These are phyloP conservation scores for Phymorhynchus buccinoides DNA, from an alignment of 1,140 invertebrate genomes.

Conservation along the genomic window DNA sequence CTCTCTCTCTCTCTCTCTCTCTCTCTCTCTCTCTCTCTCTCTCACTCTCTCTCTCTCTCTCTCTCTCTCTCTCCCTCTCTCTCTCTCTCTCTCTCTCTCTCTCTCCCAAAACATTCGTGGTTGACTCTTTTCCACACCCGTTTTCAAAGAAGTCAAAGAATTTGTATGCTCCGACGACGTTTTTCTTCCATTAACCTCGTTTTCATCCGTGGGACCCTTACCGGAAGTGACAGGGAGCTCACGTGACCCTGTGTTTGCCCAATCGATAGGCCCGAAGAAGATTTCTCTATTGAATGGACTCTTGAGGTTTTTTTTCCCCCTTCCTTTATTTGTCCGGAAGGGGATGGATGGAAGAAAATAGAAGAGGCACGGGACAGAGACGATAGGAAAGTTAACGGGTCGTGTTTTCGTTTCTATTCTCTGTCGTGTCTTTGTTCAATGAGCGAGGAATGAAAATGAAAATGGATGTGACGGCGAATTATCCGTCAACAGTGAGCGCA, in stretches of 20 bases:
- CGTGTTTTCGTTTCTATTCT: too few species aligned
- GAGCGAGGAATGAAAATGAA: too few species aligned
- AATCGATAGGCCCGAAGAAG: slow-evolving; percentile 10
- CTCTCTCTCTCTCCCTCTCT: too few species aligned
- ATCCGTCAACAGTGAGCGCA: background rate
- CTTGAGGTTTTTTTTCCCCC: slow-evolving; percentile 10
- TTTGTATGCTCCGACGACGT: slow-evolving; percentile 6
- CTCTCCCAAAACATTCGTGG: background rate
- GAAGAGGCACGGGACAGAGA: too few species aligned
- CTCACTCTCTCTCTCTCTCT: background rate
- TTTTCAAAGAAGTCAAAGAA: slow-evolving; percentile 14
- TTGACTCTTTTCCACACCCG: background rate
- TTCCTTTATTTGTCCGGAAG: too few species aligned
- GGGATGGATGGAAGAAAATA: too few species aligned
- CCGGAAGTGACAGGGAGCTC: background rate
- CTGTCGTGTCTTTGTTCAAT: too few species aligned
- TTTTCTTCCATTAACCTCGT: slow-evolving; percentile 35
- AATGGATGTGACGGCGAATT: background rate
- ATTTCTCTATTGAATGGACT: background rate
- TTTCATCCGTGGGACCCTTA: background rate
- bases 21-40: too few species aligned
- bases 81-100: background rate
- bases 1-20: background rate
- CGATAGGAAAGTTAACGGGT: too few species aligned
- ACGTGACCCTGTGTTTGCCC: slow-evolving; percentile 24